Percentiles rank a stretch among this genome's conserved stretches.
Conservation (phyloP, 2,797 vertebrate species). For the Tapera naevia region DNA sequence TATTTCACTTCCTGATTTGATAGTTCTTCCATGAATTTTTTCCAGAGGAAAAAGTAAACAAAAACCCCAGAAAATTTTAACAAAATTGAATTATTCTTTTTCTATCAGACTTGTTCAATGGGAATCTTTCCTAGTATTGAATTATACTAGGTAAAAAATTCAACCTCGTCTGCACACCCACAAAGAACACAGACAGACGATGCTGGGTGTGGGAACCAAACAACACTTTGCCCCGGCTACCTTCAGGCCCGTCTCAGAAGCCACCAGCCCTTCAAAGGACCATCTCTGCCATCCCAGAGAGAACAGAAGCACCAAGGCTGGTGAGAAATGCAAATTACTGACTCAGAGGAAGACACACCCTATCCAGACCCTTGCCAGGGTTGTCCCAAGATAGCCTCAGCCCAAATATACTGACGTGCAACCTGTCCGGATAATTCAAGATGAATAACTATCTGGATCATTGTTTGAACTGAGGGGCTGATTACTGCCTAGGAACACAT, state of each 20-base stretch:
- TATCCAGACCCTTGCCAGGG: background rate
- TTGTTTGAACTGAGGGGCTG: background rate
- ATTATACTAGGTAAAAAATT: background rate
- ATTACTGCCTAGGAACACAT: background rate
- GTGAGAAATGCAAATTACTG: background rate
- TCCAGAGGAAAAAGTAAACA: background rate
- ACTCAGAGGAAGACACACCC: background rate
- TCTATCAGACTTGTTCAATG: background rate
- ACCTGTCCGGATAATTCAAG: background rate
- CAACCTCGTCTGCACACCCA: background rate
- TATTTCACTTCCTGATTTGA: background rate
- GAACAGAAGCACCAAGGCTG: background rate
- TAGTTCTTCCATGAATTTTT: background rate
- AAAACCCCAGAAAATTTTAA: background rate
- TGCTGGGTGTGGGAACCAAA: background rate
- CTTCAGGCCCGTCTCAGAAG: background rate
- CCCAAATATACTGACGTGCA: background rate
- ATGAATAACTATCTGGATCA: background rate
- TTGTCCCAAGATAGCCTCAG: background rate
- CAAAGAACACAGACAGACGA: background rate
- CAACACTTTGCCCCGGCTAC: background rate
- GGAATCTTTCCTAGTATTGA: background rate
- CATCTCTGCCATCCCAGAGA: background rate
- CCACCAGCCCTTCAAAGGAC: background rate
- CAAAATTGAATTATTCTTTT: background rate